A percentile compares a stretch with the other conserved stretches of the same genome.
Evolutionary conservation across 2,113 vertebrate species (phyloP).

Genomic region (Marmota monax): DNA sequence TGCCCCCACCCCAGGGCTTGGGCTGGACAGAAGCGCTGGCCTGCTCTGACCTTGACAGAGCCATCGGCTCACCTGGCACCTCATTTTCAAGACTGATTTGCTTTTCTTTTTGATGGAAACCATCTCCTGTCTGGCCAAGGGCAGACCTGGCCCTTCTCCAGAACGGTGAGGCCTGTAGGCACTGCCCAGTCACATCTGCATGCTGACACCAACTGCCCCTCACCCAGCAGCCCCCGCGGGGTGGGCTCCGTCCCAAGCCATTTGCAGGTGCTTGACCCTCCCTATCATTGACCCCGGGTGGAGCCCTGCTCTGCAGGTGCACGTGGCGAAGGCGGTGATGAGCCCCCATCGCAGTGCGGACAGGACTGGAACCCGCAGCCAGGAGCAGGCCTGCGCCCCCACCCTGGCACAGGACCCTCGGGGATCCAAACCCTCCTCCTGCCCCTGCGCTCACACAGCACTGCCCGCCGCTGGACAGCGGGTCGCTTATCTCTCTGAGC

Average conservation of each 20-base stretch:
- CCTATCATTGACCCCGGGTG: rapidly evolving
- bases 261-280: rapidly evolving
- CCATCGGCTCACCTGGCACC: not conserved
- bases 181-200: not conserved
- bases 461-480: rapidly evolving
- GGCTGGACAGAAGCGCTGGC: too few relatives aligned
- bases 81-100: not conserved
- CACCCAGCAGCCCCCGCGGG: rapidly evolving
- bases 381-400: not conserved
- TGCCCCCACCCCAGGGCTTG: not conserved
- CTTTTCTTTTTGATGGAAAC: too few relatives aligned
- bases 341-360: rapidly evolving
- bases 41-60: not conserved
- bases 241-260: not conserved
- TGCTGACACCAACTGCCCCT: rapidly evolving
- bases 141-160: not conserved
- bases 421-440: not conserved
- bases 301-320: not conserved
- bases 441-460: rapidly evolving
- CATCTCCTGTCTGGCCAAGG: not conserved
- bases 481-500: too few relatives aligned
- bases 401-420: not conserved
- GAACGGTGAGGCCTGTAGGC: not conserved
- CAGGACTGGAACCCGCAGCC: not conserved
- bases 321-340: rapidly evolving